A percentile compares a stretch with the other conserved stretches of the same genome.
These are phyloP conservation scores for Barnardius zonarius DNA, from an alignment of 2,113 vertebrate genomes.

Conservation along the genomic window DNA sequence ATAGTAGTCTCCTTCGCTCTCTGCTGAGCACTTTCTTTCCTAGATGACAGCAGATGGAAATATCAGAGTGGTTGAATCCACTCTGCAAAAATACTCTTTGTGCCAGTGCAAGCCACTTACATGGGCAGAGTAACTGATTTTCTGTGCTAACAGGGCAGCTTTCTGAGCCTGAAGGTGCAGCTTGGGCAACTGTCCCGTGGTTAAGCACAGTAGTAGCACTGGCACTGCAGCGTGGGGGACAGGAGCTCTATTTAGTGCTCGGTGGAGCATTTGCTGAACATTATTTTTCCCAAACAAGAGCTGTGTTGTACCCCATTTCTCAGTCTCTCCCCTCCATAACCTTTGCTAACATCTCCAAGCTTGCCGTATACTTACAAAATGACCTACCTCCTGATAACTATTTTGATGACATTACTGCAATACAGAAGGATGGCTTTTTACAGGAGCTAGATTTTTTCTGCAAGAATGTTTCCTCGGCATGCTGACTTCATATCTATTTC, in stretches of 20 bases:
- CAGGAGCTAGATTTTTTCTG: neutral
- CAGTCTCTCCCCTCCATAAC: neutral
- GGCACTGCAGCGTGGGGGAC: neutral
- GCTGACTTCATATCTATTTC: neutral
- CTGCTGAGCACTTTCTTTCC: neutral
- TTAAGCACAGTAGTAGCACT: neutral
- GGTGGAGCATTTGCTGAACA: neutral
- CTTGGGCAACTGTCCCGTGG: neutral
- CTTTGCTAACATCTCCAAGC: neutral
- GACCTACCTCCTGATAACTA: neutral
- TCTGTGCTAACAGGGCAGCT: neutral
- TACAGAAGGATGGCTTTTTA: neutral
- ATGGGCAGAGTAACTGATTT: neutral
- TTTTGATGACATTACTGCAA: neutral
- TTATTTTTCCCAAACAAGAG: neutral
- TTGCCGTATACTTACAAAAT: neutral
- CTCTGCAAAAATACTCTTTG: neutral
- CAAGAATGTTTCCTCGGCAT: neutral
- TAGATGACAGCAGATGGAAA: neutral
- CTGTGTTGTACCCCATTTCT: neutral
- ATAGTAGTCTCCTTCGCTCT: neutral
- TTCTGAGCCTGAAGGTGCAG: neutral
- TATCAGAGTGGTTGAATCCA: neutral
- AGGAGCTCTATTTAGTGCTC: constrained; percentile 13
- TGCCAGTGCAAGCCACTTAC: neutral